Base-by-base conservation (phyloP, 2,888 invertebrate species). In the Amphipyra tragopoginis region DNA sequence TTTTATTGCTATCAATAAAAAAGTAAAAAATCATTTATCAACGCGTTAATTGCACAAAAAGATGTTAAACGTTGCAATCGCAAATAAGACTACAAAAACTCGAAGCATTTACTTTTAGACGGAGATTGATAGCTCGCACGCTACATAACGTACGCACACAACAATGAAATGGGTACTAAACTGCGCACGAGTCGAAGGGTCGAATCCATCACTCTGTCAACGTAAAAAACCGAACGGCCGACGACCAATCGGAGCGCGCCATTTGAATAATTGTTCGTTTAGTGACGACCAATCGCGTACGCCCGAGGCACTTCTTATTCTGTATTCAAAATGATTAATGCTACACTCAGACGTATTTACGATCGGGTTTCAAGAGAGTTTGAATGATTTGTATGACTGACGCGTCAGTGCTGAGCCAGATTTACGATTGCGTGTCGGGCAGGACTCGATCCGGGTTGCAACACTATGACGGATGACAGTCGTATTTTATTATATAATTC, bases 201-300 rank as follows among this genome's bases (percentile, higher is more conserved):
- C 90, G 92, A 88, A 93, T 92, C 92, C 90, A 93, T 94, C 93
- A 93, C 86, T 83, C 87, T 92, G 92, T 91, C 93, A 89, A 84
- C 84, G 85, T 85, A 88, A 91, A 93, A 93, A 93, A 93, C 90
- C 86, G 84, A 83, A 84, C 80, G 79, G 79, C 75, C 79, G 71
- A 74, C 80, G 84, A 79, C 94, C 94, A 94, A 94, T 94, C 86
- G 81, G 79, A 75, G 84, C 77, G 80, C 87, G 80, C 83, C 86
- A 88, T 94, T 94, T 93, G 92, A 94, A 94, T 94, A 94, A 94
- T 94, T 93, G 93, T 93, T 91, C 93, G 89, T 87, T 89, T 86
- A 79, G 85, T 79, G 79, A 81, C 86, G 86, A 82, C 94, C 94
- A 94, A 94, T 94, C 78, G 91, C 84, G 86, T 81, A 79, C 85